phyloP scores from a whole-genome alignment of 2,797 vertebrate genomes.

The Nyctibius grandis region DNA sequence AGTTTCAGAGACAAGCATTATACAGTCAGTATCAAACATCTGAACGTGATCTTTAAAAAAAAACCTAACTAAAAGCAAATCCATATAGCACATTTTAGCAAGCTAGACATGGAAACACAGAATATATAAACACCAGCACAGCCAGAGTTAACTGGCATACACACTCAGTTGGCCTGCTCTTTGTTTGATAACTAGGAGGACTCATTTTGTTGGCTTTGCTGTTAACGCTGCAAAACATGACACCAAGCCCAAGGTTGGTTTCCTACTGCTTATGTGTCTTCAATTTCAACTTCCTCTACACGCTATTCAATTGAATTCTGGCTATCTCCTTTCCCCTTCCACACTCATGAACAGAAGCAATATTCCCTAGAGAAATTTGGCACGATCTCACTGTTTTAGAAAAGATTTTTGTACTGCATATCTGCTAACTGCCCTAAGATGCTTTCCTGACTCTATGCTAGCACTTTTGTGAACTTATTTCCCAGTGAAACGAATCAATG shows the following conservation, averaged over 20 bases:
- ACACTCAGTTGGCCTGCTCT: background rate
- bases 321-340: slow-evolving; percentile 59
- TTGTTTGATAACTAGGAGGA: slow-evolving; percentile 40
- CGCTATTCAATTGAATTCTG: slow-evolving; percentile 48
- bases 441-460: background rate
- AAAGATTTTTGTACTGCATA: background rate
- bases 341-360: slow-evolving; percentile 30
- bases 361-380: slow-evolving; percentile 46
- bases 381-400: background rate
- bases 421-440: slow-evolving; percentile 29
- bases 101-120: background rate
- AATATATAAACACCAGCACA: background rate
- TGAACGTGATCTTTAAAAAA: background rate
- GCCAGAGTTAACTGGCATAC: slow-evolving; percentile 34
- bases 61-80: background rate
- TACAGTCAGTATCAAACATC: background rate
- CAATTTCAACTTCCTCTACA: slow-evolving; percentile 59
- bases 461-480: background rate
- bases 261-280: slow-evolving; percentile 47
- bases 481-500: background rate
- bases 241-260: slow-evolving; percentile 55
- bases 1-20: background rate
- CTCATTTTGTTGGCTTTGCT: slow-evolving; percentile 47
- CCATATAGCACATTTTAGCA: background rate
- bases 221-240: slow-evolving; percentile 57